phyloP scores from a whole-genome alignment of 2,888 invertebrate species.

The Aquatica leii region DNA sequence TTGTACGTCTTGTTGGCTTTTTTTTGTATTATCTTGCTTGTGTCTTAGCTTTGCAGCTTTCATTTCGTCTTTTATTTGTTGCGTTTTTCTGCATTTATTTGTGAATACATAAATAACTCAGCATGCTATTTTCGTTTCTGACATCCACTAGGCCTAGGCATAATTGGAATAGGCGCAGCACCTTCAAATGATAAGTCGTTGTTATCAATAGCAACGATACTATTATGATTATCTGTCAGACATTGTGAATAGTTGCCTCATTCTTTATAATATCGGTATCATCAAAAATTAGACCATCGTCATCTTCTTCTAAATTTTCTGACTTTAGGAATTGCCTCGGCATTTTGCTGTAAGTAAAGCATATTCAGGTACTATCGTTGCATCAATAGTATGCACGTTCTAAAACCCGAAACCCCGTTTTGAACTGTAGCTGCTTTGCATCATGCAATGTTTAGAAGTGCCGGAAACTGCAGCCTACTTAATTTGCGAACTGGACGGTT shows the following conservation, averaged over 20 bases:
- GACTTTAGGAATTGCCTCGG: conserved; percentile 2
- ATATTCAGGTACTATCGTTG: conserved; percentile 6
- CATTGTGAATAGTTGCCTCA: background rate
- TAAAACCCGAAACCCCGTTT: conserved; percentile 16
- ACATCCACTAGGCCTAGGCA: background rate
- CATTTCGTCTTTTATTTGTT: conserved; percentile 1
- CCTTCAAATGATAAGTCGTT: background rate
- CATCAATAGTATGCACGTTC: conserved; percentile 12
- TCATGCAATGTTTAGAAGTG: conserved; percentile 13
- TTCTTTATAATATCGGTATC: background rate
- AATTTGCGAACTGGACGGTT: too few relatives aligned
- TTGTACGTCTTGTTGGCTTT: background rate
- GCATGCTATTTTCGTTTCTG: background rate
- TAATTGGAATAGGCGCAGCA: background rate
- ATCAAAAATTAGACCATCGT: background rate
- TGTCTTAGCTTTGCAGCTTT: background rate
- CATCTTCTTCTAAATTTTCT: conserved; percentile 7
- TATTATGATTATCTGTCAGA: background rate
- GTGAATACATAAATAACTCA: background rate
- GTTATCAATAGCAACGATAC: background rate
- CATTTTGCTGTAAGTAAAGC: conserved; percentile 2
- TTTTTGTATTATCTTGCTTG: conserved; percentile 5
- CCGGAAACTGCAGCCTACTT: too few relatives aligned
- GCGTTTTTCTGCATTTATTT: background rate
- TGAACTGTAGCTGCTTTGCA: conserved; percentile 11